These are phyloP conservation scores for Pangasius sanitwongsei DNA, from an alignment of 2,797 vertebrate species.

Conservation along the genomic window DNA sequence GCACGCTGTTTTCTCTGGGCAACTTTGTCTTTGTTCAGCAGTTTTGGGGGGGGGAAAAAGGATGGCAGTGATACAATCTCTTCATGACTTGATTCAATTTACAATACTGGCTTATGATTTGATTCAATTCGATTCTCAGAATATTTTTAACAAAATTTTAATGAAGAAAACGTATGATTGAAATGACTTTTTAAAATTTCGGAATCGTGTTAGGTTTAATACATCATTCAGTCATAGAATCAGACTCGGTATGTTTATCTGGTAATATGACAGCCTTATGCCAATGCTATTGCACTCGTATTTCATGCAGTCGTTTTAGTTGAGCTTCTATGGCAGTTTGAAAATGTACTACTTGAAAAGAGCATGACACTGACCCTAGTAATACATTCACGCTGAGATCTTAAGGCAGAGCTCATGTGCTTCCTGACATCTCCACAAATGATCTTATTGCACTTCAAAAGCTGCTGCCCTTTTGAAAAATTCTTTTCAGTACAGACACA, in stretches of 20 bases:
- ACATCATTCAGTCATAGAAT: not conserved
- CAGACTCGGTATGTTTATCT: not conserved
- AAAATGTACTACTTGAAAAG: not conserved
- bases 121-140: not conserved
- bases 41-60: not conserved
- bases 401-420: conserved; percentile 33
- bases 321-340: not conserved
- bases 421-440: conserved; percentile 58
- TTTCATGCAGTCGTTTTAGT: not conserved
- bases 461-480: conserved; percentile 40
- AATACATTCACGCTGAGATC: conserved; percentile 37
- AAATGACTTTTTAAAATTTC: not conserved
- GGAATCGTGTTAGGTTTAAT: not conserved
- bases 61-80: not conserved
- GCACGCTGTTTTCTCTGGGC: not conserved
- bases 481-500: conserved; percentile 17
- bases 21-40: not conserved
- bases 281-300: not conserved
- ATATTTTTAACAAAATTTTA: not conserved
- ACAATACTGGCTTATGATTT: not conserved
- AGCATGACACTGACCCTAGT: conserved; percentile 2
- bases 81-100: not conserved
- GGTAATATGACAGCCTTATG: not conserved
- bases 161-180: not conserved
- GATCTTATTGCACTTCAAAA: conserved; percentile 62